A percentile compares a stretch with the other conserved stretches of the same genome.
These are phyloP conservation scores for Aphaenogaster floridana DNA, from an alignment of 1,140 invertebrate species.

Conservation along the genomic window DNA sequence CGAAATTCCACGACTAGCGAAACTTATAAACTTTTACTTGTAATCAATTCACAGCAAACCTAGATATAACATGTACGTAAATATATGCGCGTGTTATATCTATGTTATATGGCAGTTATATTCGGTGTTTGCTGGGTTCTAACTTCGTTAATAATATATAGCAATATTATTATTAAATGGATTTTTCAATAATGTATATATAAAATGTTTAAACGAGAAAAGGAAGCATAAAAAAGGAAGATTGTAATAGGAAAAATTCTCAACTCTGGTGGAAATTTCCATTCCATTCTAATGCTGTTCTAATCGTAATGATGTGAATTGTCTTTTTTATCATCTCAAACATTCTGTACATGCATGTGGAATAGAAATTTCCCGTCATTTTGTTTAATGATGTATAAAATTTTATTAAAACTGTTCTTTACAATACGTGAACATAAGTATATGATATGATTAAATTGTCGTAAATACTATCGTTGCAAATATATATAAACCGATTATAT, in stretches of 20 bases:
- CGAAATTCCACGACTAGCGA: neutral
- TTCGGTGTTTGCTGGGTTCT: neutral
- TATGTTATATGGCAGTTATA: no score
- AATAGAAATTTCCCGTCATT: slow-evolving; percentile 85
- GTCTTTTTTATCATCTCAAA: neutral
- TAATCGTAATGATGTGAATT: neutral
- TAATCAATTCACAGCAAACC: slow-evolving; percentile 10
- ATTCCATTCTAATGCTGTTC: slow-evolving; percentile 80
- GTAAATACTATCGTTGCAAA: slow-evolving; percentile 20
- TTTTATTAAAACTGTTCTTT: slow-evolving; percentile 76
- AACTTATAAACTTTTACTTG: slow-evolving; percentile 2
- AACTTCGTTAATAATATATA: neutral
- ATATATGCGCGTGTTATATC: no score
- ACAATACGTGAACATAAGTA: slow-evolving; percentile 47
- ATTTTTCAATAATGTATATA: slow-evolving; percentile 1
- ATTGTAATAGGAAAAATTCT: slow-evolving; percentile 73
- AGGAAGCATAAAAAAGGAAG: slow-evolving; percentile 51
- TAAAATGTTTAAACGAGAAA: neutral
- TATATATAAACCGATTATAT: slow-evolving; percentile 13
- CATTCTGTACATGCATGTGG: slow-evolving; percentile 76
- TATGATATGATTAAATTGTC: slow-evolving; percentile 15
- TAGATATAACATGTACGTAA: no score
- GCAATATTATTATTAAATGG: neutral
- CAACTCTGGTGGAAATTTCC: slow-evolving; percentile 83
- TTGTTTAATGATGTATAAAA: slow-evolving; percentile 69